phyloP scores from a whole-genome alignment of 2,113 vertebrate genomes.

The Peromyscus maniculatus region DNA sequence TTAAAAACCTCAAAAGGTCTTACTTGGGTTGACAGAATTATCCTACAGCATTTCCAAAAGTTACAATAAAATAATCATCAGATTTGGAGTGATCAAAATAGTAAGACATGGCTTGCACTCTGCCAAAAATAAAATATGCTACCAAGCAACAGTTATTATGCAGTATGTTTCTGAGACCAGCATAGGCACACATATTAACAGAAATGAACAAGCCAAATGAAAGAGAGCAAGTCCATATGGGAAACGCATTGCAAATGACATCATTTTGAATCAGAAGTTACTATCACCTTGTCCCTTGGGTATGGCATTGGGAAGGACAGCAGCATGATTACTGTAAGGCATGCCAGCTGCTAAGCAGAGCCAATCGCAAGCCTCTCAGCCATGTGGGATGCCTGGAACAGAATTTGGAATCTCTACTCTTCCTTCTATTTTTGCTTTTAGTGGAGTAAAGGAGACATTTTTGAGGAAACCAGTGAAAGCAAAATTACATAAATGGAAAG shows the following conservation, averaged over 20 bases:
- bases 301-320: background rate
- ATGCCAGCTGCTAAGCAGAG: background rate
- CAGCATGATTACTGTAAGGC: background rate
- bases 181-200: constrained; percentile 2
- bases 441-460: background rate
- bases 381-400: background rate
- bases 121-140: constrained; percentile 33
- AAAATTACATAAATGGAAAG: constrained; percentile 7
- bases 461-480: background rate
- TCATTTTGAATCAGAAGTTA: constrained; percentile 15
- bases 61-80: background rate
- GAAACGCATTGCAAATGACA: background rate
- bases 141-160: background rate
- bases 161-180: background rate
- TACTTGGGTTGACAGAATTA: constrained; percentile 50
- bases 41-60: background rate
- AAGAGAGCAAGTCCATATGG: constrained; percentile 31
- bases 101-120: background rate
- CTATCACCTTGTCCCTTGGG: background rate
- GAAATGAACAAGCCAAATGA: constrained; percentile 17
- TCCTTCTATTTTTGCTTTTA: background rate
- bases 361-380: background rate
- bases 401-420: background rate
- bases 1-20: background rate
- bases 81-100: constrained; percentile 44